Conservation (phyloP, 2,888 invertebrate genomes). For the Andrena trimmerana region DNA sequence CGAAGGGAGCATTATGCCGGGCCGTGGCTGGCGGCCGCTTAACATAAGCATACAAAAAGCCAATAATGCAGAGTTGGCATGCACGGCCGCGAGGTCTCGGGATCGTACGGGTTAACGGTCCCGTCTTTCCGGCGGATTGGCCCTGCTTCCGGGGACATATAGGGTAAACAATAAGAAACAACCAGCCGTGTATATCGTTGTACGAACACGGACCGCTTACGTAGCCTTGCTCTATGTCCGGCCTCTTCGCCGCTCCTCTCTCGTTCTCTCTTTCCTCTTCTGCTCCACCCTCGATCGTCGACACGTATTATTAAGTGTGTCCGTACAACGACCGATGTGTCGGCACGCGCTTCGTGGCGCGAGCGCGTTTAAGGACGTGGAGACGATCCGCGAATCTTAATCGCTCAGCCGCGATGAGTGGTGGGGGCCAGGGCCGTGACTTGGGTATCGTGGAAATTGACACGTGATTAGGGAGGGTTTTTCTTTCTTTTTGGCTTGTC, state of each 20-base stretch:
- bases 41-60: constrained; percentile 79
- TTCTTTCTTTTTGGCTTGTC: too few species aligned
- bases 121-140: constrained; percentile 84
- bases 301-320: constrained; percentile 80
- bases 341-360: constrained; percentile 72
- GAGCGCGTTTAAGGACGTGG: constrained; percentile 63
- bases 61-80: constrained; percentile 82
- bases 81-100: constrained; percentile 83
- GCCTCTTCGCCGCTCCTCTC: constrained; percentile 37
- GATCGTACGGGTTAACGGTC: constrained; percentile 85
- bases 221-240: constrained; percentile 55
- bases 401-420: background rate
- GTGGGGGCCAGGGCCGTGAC: background rate
- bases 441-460: background rate
- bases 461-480: too few species aligned
- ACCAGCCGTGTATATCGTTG: constrained; percentile 50
- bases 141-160: constrained; percentile 85
- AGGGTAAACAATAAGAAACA: constrained; percentile 84
- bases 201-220: constrained; percentile 56
- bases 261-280: constrained; percentile 2
- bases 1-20: constrained; percentile 59
- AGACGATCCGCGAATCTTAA: constrained; percentile 62
- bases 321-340: constrained; percentile 79
- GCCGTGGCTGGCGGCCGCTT: constrained; percentile 65
- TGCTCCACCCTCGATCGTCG: constrained; percentile 50